These are phyloP conservation scores for Arctopsyche grandis DNA, from an alignment of 1,140 invertebrate species.

Conservation along the genomic window DNA sequence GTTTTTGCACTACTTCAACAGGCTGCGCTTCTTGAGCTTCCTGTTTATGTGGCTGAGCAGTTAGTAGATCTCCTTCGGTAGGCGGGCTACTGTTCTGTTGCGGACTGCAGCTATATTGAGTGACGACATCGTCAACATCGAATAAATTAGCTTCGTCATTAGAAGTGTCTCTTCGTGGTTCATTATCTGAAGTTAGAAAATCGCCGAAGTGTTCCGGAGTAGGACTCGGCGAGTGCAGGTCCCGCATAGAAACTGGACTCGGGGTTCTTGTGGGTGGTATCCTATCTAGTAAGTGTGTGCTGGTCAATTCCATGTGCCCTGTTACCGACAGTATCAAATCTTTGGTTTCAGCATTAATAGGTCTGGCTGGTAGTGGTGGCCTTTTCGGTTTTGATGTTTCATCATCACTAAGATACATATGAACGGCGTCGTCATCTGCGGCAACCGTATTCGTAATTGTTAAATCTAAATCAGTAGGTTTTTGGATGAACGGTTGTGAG, in stretches of 20 bases:
- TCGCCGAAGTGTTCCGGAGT: conserved; percentile 82
- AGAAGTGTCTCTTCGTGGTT: conserved; percentile 51
- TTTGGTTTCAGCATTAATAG: conserved; percentile 75
- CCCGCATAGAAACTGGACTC: conserved; percentile 81
- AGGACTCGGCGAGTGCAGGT: conserved; percentile 83
- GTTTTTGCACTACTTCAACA: conserved; percentile 31
- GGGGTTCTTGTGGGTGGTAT: conserved; percentile 84
- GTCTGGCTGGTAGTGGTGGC: conserved; percentile 70
- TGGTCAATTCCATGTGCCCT: conserved; percentile 88
- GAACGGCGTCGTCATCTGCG: conserved; percentile 33
- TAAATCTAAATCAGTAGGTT: conserved; percentile 58
- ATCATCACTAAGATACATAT: conserved; percentile 55
- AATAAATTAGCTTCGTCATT: conserved; percentile 49
- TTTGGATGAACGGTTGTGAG: conserved; percentile 57
- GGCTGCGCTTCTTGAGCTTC: conserved; percentile 42
- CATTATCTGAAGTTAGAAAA: conserved; percentile 67
- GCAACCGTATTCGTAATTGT: conserved; percentile 43
- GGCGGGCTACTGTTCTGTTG: conserved; percentile 50
- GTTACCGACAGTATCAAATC: conserved; percentile 87
- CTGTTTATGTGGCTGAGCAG: conserved; percentile 19
- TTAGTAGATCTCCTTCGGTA: conserved; percentile 36
- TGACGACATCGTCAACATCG: conserved; percentile 51
- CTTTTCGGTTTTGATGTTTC: conserved; percentile 58
- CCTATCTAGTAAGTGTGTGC: conserved; percentile 82
- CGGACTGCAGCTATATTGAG: conserved; percentile 49